Evolutionary conservation across 2,113 vertebrate genomes (phyloP).

Genomic region (Gambusia holbrooki): DNA sequence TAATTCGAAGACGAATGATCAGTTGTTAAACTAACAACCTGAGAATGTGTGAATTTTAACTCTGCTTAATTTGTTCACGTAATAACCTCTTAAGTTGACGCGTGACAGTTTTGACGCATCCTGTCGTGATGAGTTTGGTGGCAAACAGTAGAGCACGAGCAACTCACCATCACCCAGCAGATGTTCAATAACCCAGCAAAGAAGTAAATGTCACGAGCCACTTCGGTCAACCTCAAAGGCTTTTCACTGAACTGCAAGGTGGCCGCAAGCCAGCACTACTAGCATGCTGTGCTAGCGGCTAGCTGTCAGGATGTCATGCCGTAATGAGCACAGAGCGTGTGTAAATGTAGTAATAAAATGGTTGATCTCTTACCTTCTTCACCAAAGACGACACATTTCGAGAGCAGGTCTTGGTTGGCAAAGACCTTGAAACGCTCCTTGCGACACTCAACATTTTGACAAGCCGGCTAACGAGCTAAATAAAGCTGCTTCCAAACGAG

Average conservation of each 20-base stretch:
- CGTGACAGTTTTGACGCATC: background rate
- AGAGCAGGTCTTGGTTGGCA: constrained; percentile 43
- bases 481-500: background rate
- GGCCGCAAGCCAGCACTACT: constrained; percentile 30
- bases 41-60: too few relatives aligned
- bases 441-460: constrained; percentile 73
- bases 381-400: constrained; percentile 62
- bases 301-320: background rate
- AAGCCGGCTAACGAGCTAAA: constrained; percentile 13
- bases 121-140: background rate
- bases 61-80: too few relatives aligned
- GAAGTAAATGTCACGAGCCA: too few relatives aligned
- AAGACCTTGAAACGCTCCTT: constrained; percentile 67
- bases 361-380: constrained; percentile 65
- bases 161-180: background rate
- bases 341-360: accelerated
- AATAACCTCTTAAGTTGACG: too few relatives aligned
- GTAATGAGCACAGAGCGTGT: accelerated
- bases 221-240: too few relatives aligned
- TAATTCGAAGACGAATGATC: too few relatives aligned
- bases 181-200: too few relatives aligned
- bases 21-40: too few relatives aligned
- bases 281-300: constrained; percentile 46
- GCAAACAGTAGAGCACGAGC: background rate
- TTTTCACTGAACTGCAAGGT: background rate